These are phyloP conservation scores for Sphaerodactylus townsendi DNA, from an alignment of 2,113 vertebrate species.

Conservation along the genomic window DNA sequence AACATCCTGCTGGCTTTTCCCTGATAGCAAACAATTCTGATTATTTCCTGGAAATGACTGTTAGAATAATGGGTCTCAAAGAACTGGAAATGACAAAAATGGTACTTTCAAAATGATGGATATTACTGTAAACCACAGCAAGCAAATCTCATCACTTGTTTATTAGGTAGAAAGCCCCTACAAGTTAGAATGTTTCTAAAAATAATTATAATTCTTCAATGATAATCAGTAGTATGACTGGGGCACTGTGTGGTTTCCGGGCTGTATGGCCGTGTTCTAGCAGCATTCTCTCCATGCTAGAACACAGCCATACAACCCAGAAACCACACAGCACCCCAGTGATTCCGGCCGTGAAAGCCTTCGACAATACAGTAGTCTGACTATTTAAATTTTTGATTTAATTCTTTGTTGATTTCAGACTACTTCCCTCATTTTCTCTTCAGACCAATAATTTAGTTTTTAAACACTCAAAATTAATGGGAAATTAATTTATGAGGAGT, in stretches of 20 bases:
- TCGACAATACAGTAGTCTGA: too few relatives aligned
- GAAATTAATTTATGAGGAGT: background rate
- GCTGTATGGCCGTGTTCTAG: too few relatives aligned
- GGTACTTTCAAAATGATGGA: conserved; percentile 1
- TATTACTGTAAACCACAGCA: background rate
- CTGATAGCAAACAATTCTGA: conserved; percentile 22
- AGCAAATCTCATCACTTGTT: background rate
- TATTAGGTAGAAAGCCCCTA: background rate
- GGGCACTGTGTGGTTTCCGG: too few relatives aligned
- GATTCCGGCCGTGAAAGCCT: too few relatives aligned
- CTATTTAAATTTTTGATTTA: background rate
- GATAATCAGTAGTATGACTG: too few relatives aligned
- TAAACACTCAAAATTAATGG: background rate
- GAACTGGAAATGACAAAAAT: background rate
- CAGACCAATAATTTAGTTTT: background rate
- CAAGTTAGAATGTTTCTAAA: background rate
- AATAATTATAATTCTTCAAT: background rate
- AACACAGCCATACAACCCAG: too few relatives aligned
- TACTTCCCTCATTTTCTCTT: background rate
- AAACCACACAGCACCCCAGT: too few relatives aligned
- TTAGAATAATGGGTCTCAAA: conserved; percentile 15
- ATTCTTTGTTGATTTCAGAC: background rate
- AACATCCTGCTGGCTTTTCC: conserved; percentile 5
- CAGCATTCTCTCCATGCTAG: too few relatives aligned
- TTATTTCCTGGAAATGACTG: conserved; percentile 20